Percentiles rank a stretch among this genome's conserved stretches.
Conservation (phyloP, 92 coral and sea anemone species). For the Virgularia gustaviana region DNA sequence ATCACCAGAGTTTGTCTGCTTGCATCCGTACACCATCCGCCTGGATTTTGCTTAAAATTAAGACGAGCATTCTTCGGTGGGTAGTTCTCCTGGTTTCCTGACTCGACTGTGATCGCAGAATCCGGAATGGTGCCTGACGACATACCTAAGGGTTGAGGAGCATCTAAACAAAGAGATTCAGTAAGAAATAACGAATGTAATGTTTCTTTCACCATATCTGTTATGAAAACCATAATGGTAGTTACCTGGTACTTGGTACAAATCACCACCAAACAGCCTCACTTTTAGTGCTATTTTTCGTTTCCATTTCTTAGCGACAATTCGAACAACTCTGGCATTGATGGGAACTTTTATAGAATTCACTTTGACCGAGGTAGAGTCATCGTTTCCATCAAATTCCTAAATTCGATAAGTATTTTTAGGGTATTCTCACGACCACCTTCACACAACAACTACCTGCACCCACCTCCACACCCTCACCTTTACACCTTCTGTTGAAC, state of each 20-base stretch:
- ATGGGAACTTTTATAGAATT: neutral
- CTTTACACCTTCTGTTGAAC: no score
- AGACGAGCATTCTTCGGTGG: slow-evolving; percentile 18
- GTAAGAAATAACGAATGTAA: no score
- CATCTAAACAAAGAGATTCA: neutral
- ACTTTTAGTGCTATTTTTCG: slow-evolving; percentile 21
- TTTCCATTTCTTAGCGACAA: slow-evolving; percentile 21
- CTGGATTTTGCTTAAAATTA: neutral
- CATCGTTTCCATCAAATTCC: slow-evolving; percentile 19
- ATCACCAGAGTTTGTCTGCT: slow-evolving; percentile 3
- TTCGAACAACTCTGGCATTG: neutral
- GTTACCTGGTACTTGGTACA: slow-evolving; percentile 19
- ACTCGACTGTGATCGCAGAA: neutral
- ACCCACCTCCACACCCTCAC: no score
- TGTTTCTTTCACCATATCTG: no score
- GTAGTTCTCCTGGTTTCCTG: neutral
- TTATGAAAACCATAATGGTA: no score
- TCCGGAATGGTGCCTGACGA: slow-evolving; percentile 4
- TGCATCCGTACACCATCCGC: slow-evolving; percentile 1
- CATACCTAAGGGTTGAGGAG: slow-evolving; percentile 16
- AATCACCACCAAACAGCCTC: slow-evolving; percentile 23
- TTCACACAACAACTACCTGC: no score
- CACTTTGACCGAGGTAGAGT: slow-evolving; percentile 7
- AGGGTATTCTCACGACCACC: no score
- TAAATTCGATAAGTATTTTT: no score